A percentile compares a stretch with the other conserved stretches of the same genome.
Evolutionary conservation across 2,888 invertebrate species (phyloP).

Genomic region (Pachymerium ferrugineum): DNA sequence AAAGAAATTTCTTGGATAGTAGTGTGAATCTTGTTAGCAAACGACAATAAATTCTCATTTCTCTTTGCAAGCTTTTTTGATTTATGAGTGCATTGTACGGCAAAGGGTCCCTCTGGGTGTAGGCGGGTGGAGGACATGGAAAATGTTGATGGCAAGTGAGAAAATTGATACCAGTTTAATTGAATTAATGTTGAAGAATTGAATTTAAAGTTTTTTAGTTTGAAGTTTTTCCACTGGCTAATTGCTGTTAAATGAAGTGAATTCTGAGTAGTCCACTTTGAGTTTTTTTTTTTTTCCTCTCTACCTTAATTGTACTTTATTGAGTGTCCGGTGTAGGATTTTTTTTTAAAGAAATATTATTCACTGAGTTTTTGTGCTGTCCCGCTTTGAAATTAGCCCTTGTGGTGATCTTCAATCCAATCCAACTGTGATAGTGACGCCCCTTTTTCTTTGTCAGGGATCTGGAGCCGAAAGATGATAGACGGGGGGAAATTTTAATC

Average conservation of each 20-base stretch:
- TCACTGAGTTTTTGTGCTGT: neutral
- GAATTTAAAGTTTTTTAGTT: neutral
- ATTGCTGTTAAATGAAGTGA: no score
- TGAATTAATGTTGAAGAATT: neutral
- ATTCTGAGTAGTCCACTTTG: no score
- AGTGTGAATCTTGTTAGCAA: conserved; percentile 5
- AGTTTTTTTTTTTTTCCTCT: no score
- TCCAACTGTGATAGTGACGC: neutral
- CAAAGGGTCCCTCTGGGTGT: neutral
- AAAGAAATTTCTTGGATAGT: neutral
- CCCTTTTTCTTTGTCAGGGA: conserved; percentile 26
- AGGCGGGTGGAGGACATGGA: neutral
- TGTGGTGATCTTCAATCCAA: conserved; percentile 21
- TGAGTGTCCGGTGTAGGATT: no score
- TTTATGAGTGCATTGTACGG: neutral
- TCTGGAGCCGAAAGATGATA: conserved; percentile 34
- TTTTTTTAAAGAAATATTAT: no score
- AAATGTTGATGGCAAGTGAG: no score
- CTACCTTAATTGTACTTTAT: no score
- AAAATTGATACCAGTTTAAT: neutral
- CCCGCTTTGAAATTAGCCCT: conserved; percentile 29
- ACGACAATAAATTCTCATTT: conserved; percentile 24
- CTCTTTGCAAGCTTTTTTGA: neutral
- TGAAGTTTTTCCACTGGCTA: no score
- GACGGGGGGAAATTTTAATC: conserved; percentile 36